These are phyloP conservation scores for Oscheius sp. DNA, from an alignment of 1,140 invertebrate genomes.

Conservation along the genomic window DNA sequence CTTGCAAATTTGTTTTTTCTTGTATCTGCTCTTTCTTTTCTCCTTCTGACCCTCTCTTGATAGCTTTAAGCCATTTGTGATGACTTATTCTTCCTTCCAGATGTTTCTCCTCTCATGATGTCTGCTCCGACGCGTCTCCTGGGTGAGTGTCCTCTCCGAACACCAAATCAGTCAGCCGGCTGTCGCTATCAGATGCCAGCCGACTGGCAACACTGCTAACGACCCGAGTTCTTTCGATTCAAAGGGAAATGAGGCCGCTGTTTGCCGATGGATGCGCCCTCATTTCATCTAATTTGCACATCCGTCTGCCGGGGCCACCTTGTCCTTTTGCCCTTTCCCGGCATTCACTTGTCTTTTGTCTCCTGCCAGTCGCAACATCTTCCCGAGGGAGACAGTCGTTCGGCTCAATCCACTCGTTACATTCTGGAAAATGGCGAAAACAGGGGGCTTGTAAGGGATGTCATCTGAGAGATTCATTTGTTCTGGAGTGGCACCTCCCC, in stretches of 20 bases:
- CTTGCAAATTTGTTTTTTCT: too few species aligned
- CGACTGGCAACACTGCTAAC: not conserved
- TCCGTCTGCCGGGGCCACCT: not conserved
- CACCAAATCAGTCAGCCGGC: not conserved
- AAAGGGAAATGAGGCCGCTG: not conserved
- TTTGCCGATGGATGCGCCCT: not conserved
- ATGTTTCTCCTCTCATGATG: too few species aligned
- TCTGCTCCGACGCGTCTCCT: not conserved
- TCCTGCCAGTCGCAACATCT: not conserved
- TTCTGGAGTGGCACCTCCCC: not conserved
- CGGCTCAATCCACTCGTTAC: too few species aligned
- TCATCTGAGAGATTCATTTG: not conserved
- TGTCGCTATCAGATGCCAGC: not conserved
- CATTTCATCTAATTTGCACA: conserved; percentile 14
- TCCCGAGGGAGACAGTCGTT: not conserved
- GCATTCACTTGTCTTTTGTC: not conserved
- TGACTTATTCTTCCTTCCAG: too few species aligned
- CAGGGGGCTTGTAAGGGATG: not conserved
- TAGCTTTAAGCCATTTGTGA: too few species aligned
- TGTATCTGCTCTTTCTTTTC: too few species aligned
- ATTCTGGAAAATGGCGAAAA: too few species aligned
- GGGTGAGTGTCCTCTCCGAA: not conserved
- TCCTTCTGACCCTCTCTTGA: too few species aligned
- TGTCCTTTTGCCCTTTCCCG: not conserved
- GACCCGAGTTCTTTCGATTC: not conserved